Evolutionary conservation across 1,140 invertebrate species (phyloP).

Genomic region (Dolichoris vasculosae): DNA sequence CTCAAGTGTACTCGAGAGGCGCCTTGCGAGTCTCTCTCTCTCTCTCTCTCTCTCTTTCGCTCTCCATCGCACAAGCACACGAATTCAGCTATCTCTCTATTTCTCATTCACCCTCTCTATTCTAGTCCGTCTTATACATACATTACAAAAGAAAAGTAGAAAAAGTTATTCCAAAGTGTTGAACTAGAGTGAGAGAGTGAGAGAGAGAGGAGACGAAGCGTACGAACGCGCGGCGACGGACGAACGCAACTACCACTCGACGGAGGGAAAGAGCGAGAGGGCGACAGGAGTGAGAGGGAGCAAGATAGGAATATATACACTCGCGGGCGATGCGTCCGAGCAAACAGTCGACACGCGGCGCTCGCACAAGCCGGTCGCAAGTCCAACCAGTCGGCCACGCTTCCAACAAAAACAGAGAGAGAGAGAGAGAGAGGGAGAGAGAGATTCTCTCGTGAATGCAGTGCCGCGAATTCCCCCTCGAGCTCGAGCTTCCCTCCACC

Average conservation of each 20-base stretch:
- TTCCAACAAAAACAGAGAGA: not conserved
- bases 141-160: not conserved
- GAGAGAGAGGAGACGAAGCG: not conserved
- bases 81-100: not conserved
- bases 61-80: too few relatives aligned
- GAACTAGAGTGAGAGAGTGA: not conserved
- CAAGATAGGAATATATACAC: slow-evolving; percentile 41
- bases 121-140: not conserved
- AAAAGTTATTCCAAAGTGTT: slow-evolving; percentile 1
- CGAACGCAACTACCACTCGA: not conserved
- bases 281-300: slow-evolving; percentile 5
- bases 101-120: not conserved
- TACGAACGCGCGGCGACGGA: not conserved
- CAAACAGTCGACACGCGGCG: slow-evolving; percentile 70
- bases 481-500: too few relatives aligned
- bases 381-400: slow-evolving; percentile 31
- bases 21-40: not conserved
- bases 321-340: slow-evolving; percentile 43
- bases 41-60: not conserved
- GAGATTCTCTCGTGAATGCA: slow-evolving; percentile 9
- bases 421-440: not conserved
- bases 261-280: slow-evolving; percentile 27
- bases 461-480: not conserved
- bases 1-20: not conserved
- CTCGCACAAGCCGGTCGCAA: slow-evolving; percentile 57